Conservation (phyloP, 2,113 vertebrate species). For the Emydocephalus ijimae region DNA sequence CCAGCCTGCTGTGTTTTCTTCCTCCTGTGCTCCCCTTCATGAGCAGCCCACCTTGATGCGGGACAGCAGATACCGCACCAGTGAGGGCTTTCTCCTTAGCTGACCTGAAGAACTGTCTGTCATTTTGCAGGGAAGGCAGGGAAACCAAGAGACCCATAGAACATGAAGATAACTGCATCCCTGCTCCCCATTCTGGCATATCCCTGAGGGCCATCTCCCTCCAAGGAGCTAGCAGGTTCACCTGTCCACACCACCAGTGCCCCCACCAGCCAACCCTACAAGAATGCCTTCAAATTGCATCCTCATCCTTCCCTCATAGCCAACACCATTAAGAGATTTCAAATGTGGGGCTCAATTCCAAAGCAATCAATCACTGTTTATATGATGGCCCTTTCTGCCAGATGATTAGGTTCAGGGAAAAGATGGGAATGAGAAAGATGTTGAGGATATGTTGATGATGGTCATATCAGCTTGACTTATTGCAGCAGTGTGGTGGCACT, state of each 20-base stretch:
- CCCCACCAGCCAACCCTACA: too few species aligned
- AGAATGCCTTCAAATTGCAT: too few species aligned
- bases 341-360: too few species aligned
- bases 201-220: background rate
- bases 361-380: too few species aligned
- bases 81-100: background rate
- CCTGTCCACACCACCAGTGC: too few species aligned
- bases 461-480: background rate
- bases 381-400: background rate
- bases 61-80: too few species aligned
- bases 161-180: background rate
- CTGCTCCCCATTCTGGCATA: background rate
- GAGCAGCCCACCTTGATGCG: too few species aligned
- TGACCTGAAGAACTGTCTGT: background rate
- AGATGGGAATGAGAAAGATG: background rate
- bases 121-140: background rate
- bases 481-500: background rate
- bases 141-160: background rate
- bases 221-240: too few species aligned
- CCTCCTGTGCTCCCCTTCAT: too few species aligned
- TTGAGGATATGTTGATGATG: background rate
- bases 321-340: too few species aligned
- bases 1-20: too few species aligned
- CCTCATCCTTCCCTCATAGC: too few species aligned
- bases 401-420: background rate